Base-by-base conservation (phyloP, 2,888 invertebrate species). In the Choristoneura rosaceana region DNA sequence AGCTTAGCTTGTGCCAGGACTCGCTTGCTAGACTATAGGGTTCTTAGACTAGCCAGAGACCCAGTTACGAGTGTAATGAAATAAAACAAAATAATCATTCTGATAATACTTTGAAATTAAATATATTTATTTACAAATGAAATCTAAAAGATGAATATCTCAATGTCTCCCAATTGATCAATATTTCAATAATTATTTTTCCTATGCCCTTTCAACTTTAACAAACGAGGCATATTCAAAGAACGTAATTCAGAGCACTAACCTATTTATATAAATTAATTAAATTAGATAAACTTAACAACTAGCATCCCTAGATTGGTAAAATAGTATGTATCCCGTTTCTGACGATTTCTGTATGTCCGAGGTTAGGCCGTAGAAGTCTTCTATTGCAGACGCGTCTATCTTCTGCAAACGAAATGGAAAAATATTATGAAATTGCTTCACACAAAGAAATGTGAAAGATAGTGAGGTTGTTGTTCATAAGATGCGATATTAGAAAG, bases 291-390 rank as follows among this genome's bases (percentile, higher is more conserved):
- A 91, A 90, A 92, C 88, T 92, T 93, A 95, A 89, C 96, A 96
- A 93, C 92, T 94, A 92, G 92, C 93, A 80, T 98, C 98, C 86
- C 97, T 96, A 74, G 98, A 98, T 93, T 99, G 99, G 95, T 99
- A 99, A 95, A 99, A 99, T 84, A 99, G 95, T 89, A 99, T 99
- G 94, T 99, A 99, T 83, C 99, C 99, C 69, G 99, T 99, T 95
- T 99, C 99, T 52, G 99, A 99, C 78, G 99, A 99, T 94, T 99
- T 99, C 91, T 99, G 99, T 87, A 99, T 97, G 91, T 99, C 99
- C 76, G 99, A 98, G 73, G 99, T 99, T 86, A 99, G 96, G 87
- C 99, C 99, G 94, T 99, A 99, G 94, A 99, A 99, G 93, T 99
- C 99, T 95, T 99, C 99, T 93, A 99, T 99, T 80, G 98, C 97